Evolutionary conservation across 2,888 invertebrate genomes (phyloP).

Genomic region (Phengaris alcon): DNA sequence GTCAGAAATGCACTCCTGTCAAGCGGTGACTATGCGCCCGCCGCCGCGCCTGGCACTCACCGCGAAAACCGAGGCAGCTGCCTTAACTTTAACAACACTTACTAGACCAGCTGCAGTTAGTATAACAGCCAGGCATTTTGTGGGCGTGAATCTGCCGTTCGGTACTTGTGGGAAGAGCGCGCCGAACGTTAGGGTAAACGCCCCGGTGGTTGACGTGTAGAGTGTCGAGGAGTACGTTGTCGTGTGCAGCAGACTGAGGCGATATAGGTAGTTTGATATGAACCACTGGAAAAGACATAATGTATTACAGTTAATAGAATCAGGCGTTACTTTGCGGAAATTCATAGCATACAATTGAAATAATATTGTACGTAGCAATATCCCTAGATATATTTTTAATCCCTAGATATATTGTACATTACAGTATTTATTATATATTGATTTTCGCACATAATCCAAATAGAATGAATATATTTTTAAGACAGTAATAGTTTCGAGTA

Average conservation of each 20-base stretch:
- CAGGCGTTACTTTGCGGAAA: no score
- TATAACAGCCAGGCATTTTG: conserved; percentile 89
- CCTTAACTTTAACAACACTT: conserved; percentile 55
- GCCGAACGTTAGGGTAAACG: conserved; percentile 92
- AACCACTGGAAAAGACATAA: conserved; percentile 88
- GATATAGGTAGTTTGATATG: conserved; percentile 94
- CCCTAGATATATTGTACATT: not conserved
- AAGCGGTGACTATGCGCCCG: no score
- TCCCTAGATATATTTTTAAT: no score
- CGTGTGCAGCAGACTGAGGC: conserved; percentile 90
- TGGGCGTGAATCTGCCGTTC: conserved; percentile 90
- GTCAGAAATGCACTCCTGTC: no score
- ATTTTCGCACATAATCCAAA: no score
- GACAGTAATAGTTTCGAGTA: no score
- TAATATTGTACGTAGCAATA: no score
- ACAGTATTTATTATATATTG: not conserved
- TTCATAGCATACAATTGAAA: no score
- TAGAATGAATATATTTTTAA: no score
- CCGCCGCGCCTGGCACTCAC: no score
- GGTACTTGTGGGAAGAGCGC: conserved; percentile 90
- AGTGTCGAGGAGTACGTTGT: conserved; percentile 93
- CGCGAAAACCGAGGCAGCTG: no score
- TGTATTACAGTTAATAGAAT: no score
- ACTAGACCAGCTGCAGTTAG: conserved; percentile 89
- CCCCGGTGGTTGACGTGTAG: conserved; percentile 91